phyloP scores from a whole-genome alignment of 2,888 invertebrate genomes.

The Ischnura elegans region DNA sequence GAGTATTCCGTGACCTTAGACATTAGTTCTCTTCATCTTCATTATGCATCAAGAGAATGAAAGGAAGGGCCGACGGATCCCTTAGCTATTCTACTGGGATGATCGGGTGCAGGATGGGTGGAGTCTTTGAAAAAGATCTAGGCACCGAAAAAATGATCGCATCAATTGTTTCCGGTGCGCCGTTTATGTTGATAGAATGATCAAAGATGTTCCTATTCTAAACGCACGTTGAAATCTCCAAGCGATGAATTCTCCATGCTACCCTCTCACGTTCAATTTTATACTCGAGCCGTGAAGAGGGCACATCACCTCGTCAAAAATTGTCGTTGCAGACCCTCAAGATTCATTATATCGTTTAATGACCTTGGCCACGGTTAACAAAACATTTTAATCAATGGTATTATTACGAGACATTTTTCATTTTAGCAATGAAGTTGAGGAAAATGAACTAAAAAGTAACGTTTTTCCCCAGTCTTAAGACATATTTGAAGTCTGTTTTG shows the following conservation, averaged over 20 bases:
- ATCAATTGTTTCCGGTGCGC: constrained; percentile 7
- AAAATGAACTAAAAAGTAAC: too few species aligned
- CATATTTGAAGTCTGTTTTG: too few species aligned
- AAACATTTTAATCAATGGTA: too few species aligned
- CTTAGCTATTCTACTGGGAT: background rate
- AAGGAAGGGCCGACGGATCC: background rate
- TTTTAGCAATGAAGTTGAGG: too few species aligned
- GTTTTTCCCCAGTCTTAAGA: too few species aligned
- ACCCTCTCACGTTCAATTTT: too few species aligned
- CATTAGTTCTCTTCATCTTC: background rate
- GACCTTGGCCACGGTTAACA: too few species aligned
- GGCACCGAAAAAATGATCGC: constrained; percentile 43
- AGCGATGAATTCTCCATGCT: background rate
- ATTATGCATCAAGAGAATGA: background rate
- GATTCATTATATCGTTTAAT: too few species aligned
- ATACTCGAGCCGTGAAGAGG: too few species aligned
- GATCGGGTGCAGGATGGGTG: background rate
- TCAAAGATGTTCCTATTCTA: constrained; percentile 18
- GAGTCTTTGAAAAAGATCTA: background rate
- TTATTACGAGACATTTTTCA: too few species aligned
- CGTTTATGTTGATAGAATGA: background rate
- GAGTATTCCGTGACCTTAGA: background rate
- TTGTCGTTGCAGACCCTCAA: too few species aligned
- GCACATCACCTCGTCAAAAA: too few species aligned
- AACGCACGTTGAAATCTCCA: constrained; percentile 46